phyloP scores from a whole-genome alignment of 2,888 invertebrate species.

The Tuberolachnus salignus region DNA sequence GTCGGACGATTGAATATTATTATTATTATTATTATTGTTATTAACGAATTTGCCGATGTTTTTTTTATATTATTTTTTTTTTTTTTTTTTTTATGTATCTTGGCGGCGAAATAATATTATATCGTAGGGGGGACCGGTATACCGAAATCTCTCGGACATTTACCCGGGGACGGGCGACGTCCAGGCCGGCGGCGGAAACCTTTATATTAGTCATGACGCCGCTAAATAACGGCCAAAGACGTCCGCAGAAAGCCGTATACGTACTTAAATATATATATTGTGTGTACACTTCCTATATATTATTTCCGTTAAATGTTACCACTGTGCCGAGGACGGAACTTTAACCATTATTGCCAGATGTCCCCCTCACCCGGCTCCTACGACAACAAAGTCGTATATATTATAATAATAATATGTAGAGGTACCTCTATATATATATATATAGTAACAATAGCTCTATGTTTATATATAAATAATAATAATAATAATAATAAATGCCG shows the following conservation, averaged over 20 bases:
- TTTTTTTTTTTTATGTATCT: no score
- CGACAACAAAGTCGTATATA: conserved; percentile 23
- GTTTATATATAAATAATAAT: no score
- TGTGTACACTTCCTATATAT: neutral
- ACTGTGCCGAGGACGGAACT: conserved; percentile 35
- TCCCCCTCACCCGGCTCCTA: neutral
- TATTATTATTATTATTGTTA: no score
- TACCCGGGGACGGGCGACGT: neutral
- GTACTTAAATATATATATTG: no score
- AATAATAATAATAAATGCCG: no score
- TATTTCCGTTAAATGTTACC: conserved; percentile 47
- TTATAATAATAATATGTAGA: neutral
- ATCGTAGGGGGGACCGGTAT: no score
- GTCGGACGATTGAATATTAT: conserved; percentile 10
- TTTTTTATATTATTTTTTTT: no score
- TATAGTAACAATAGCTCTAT: conserved; percentile 7
- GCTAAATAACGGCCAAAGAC: conserved; percentile 32
- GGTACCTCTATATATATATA: conserved; percentile 4
- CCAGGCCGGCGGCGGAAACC: neutral
- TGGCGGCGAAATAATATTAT: no score
- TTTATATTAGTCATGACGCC: conserved; percentile 8
- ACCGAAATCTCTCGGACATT: conserved; percentile 4
- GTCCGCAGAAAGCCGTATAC: conserved; percentile 23
- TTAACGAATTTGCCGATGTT: no score
- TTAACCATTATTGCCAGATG: conserved; percentile 53